A percentile compares a stretch with the other conserved stretches of the same genome.
These are phyloP conservation scores for Philopotamus ludificatus DNA, from an alignment of 1,140 invertebrate species.

Conservation along the genomic window DNA sequence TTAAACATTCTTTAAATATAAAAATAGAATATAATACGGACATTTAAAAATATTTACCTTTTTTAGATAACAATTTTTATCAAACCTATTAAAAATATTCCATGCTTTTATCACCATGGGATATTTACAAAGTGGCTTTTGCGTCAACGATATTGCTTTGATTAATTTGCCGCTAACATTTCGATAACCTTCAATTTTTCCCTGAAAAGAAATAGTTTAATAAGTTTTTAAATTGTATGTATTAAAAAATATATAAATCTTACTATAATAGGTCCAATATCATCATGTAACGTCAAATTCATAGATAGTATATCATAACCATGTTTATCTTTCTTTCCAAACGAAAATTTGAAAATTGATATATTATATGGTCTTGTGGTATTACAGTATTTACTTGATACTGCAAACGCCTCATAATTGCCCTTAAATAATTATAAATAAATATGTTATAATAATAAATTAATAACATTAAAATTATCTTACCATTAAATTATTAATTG, in stretches of 20 bases:
- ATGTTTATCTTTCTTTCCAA: background rate
- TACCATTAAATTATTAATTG: background rate
- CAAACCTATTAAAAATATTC: background rate
- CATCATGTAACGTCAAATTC: background rate
- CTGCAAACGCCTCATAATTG: background rate
- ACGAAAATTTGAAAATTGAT: background rate
- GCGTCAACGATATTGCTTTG: background rate
- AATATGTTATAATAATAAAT: background rate
- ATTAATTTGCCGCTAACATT: background rate
- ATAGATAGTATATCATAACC: background rate
- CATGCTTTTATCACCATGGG: background rate
- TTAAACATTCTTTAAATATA: background rate
- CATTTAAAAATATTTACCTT: background rate
- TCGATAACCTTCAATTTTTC: background rate
- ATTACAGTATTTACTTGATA: background rate
- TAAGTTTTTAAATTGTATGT: background rate
- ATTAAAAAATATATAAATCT: background rate
- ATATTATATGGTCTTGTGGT: background rate
- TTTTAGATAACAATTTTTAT: background rate
- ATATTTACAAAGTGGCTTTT: background rate
- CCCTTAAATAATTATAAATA: background rate
- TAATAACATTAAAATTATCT: background rate
- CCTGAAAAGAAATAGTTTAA: background rate
- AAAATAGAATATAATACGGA: background rate
- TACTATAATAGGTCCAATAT: background rate